A percentile compares a stretch with the other conserved stretches of the same genome.
These are phyloP conservation scores for Sylvicola cinctus DNA, from an alignment of 2,888 invertebrate species.

Conservation along the genomic window DNA sequence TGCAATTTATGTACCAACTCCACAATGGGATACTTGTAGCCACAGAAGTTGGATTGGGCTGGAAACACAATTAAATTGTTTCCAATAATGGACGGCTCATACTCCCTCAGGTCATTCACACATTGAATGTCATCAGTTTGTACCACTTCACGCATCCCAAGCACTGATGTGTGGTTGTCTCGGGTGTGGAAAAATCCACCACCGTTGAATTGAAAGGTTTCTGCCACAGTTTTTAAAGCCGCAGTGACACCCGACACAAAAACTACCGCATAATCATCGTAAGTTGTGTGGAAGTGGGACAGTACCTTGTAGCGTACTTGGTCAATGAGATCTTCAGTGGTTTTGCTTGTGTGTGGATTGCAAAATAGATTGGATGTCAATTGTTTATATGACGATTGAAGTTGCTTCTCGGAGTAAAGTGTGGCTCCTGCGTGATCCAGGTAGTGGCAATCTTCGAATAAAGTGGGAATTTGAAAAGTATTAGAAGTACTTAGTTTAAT, in stretches of 20 bases:
- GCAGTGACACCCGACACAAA: constrained; percentile 92
- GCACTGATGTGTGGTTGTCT: constrained; percentile 89
- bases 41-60: constrained; percentile 90
- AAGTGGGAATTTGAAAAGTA: too few relatives aligned
- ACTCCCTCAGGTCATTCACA: neutral
- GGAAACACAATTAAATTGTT: constrained; percentile 44
- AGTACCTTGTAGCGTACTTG: constrained; percentile 63
- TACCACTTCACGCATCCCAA: constrained; percentile 76
- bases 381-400: constrained; percentile 40
- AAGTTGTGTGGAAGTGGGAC: constrained; percentile 62
- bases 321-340: constrained; percentile 67
- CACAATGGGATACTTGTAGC: constrained; percentile 55
- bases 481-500: too few relatives aligned
- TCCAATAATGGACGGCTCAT: too few relatives aligned
- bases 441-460: constrained; percentile 45
- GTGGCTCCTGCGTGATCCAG: constrained; percentile 81
- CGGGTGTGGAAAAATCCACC: constrained; percentile 49
- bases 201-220: constrained; percentile 45
- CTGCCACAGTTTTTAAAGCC: constrained; percentile 62
- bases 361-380: constrained; percentile 54
- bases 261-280: constrained; percentile 64
- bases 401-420: constrained; percentile 56
- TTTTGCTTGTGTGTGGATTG: constrained; percentile 79
- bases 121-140: constrained; percentile 28
- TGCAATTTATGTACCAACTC: neutral